Base-by-base conservation (phyloP, 2,113 vertebrate genomes). In the Boulengeromyrus knoepffleri region DNA sequence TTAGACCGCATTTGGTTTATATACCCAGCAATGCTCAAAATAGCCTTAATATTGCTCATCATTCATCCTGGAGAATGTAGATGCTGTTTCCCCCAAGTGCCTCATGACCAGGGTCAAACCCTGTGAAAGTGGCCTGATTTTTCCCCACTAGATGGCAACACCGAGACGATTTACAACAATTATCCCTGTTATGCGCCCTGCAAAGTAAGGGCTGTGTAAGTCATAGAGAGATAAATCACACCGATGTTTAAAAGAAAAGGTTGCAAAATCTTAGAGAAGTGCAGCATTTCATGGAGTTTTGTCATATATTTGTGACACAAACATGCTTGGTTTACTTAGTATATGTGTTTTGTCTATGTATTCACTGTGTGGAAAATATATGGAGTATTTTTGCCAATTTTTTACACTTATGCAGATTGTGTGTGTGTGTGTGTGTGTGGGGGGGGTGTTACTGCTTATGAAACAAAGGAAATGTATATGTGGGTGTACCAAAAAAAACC, bases 61-160 rank as follows among this genome's bases (percentile, higher is more conserved):
- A 27, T 49, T 50, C 10, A 86, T 50, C 45, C 46, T 10, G 7
- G 10, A 85, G 87, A 46, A 88, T 31, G 8, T 31, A 89, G 12
- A 70, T 39, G 70, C 70, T 39, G 31, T 77, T 77, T 77, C 36
- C 17, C 5, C 74, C 74, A 15, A 15, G 36, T 77, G 36, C 36
- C 15, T 80, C 74, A 1, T 21, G 17, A 80, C 39, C 50, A 1
- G 0, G 50, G 19, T 80, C 17, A 80, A 49, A 80, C 9, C 45
- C n/a, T 8, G 42, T 27, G 31, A 53, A 42, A 53, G 70, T 36
- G 50, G 50, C 27, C 19, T 19, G 50, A 42, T 39, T 42, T 83
- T 36, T 13, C 10, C 74, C 70, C 88, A 84, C 74, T 36, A 83
- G 74, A 52, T 89, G 88, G 88, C 88, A 56, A 70, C 62, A 50